Percentiles rank a stretch among this genome's conserved stretches.
Evolutionary conservation across 2,888 invertebrate genomes (phyloP).

Genomic region (Scelioninae gen. 2): DNA sequence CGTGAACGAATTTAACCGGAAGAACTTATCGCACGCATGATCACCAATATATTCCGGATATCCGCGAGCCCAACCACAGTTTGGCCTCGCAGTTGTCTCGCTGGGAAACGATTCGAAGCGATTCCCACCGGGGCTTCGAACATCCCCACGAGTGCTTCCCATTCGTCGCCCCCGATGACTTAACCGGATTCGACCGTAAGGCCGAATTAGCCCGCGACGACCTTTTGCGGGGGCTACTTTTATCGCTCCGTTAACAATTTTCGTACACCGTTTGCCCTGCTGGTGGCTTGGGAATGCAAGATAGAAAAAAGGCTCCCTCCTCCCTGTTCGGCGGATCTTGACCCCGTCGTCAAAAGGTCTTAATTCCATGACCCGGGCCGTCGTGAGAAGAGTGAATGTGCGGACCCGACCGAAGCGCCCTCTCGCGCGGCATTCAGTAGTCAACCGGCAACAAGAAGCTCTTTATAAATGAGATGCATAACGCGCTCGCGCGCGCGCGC

Average conservation of each 20-base stretch:
- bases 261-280: no score
- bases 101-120: slow-evolving; percentile 50
- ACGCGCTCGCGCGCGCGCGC: slow-evolving; percentile 22
- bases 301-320: no score
- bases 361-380: slow-evolving; percentile 19
- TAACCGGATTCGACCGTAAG: background rate
- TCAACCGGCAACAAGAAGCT: slow-evolving; percentile 26
- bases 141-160: slow-evolving; percentile 7
- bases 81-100: slow-evolving; percentile 41
- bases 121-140: slow-evolving; percentile 29
- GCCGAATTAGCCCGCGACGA: background rate
- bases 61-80: slow-evolving; percentile 56
- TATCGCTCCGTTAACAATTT: no score
- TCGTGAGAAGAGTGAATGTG: slow-evolving; percentile 20
- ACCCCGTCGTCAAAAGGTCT: slow-evolving; percentile 1
- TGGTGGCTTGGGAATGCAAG: no score
- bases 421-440: slow-evolving; percentile 12
- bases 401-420: slow-evolving; percentile 14
- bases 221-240: background rate
- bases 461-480: slow-evolving; percentile 37
- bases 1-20: slow-evolving; percentile 51
- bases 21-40: slow-evolving; percentile 59
- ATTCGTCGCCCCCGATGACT: slow-evolving; percentile 1
- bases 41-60: slow-evolving; percentile 62
- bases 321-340: slow-evolving; percentile 11